Conservation (phyloP, 2,888 invertebrate genomes). For the Lasius platythorax region DNA sequence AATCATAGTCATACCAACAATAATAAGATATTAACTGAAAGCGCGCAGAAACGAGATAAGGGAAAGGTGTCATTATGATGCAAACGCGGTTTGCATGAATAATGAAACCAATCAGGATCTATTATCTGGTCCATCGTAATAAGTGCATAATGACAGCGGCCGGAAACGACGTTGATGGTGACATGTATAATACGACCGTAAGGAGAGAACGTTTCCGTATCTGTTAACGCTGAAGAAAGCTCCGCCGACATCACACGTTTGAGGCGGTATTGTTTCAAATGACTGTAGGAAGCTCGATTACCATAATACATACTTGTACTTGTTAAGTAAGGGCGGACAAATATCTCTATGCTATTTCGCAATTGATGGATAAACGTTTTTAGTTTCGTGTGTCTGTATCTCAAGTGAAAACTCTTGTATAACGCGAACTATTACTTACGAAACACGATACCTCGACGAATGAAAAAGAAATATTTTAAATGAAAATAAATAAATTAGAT, state of each 20-base stretch:
- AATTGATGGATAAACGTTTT: slow-evolving; percentile 35
- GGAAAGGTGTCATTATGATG: slow-evolving; percentile 48
- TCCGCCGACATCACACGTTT: slow-evolving; percentile 5
- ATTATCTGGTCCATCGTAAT: slow-evolving; percentile 67
- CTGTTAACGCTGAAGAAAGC: slow-evolving; percentile 48
- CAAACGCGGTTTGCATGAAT: slow-evolving; percentile 48
- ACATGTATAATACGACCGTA: background rate
- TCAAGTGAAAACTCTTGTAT: background rate
- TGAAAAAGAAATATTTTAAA: background rate
- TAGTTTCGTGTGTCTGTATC: slow-evolving; percentile 14
- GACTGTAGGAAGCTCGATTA: slow-evolving; percentile 52
- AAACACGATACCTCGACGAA: background rate
- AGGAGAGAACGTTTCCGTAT: slow-evolving; percentile 48
- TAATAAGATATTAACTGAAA: slow-evolving; percentile 35
- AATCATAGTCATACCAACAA: background rate
- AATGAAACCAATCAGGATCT: slow-evolving; percentile 65
- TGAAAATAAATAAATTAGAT: background rate
- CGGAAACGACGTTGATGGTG: slow-evolving; percentile 29
- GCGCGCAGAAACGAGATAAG: slow-evolving; percentile 36
- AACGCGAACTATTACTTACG: background rate
- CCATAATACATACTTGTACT: slow-evolving; percentile 51
- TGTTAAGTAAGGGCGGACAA: slow-evolving; percentile 36
- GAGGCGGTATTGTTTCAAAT: slow-evolving; percentile 47
- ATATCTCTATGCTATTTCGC: slow-evolving; percentile 35
- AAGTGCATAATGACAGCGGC: slow-evolving; percentile 68